A percentile compares a stretch with the other conserved stretches of the same genome.
These are phyloP conservation scores for Ellobium chinense DNA, from an alignment of 2,888 invertebrate genomes.

Conservation along the genomic window DNA sequence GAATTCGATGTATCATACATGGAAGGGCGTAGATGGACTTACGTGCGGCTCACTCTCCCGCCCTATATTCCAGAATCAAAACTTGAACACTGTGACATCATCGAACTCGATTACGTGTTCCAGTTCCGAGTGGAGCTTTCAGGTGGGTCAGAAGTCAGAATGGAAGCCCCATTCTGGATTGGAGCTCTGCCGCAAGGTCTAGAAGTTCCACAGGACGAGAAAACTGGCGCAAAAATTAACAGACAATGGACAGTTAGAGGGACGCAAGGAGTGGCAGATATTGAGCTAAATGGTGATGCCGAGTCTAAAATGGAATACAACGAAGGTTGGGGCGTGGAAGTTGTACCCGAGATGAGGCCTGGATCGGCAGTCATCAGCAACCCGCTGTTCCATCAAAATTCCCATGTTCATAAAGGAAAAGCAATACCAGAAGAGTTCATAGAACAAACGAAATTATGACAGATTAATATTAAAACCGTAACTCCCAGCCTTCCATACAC, in stretches of 20 bases:
- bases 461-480: too few relatives aligned
- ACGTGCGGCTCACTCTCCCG: constrained; percentile 74
- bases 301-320: constrained; percentile 39
- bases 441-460: constrained; percentile 61
- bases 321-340: constrained; percentile 34
- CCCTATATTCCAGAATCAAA: constrained; percentile 77
- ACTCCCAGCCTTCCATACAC: too few relatives aligned
- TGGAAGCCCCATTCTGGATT: constrained; percentile 72
- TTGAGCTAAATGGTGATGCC: constrained; percentile 1
- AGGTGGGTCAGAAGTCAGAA: constrained; percentile 66
- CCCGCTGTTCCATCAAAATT: constrained; percentile 57
- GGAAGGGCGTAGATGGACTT: constrained; percentile 76
- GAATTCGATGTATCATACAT: constrained; percentile 72
- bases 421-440: constrained; percentile 55
- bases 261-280: neutral
- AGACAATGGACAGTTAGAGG: constrained; percentile 64
- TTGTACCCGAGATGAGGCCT: constrained; percentile 60
- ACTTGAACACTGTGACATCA: constrained; percentile 77
- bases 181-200: constrained; percentile 68
- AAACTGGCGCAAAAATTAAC: constrained; percentile 54
- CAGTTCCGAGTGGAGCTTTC: constrained; percentile 75
- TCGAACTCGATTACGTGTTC: constrained; percentile 75
- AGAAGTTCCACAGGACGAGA: constrained; percentile 55
- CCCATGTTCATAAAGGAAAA: constrained; percentile 28
- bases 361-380: constrained; percentile 62